These are phyloP conservation scores for Actinia equina DNA, from an alignment of 64 coral and sea anemone genomes.

Conservation along the genomic window DNA sequence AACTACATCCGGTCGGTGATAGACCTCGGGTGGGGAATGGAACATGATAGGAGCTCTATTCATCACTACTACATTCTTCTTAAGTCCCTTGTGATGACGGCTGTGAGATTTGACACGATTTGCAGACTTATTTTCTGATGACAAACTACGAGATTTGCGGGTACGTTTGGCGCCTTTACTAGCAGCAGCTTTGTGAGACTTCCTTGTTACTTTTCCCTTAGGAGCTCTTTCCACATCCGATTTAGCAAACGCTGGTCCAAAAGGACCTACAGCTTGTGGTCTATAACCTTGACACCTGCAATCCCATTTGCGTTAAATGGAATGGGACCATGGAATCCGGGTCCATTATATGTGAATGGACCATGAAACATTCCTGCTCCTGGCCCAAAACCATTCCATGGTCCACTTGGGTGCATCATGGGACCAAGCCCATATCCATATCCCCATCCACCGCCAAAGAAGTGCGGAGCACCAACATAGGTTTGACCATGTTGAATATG, in stretches of 20 bases:
- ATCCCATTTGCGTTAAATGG: neutral
- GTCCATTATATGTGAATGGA: neutral
- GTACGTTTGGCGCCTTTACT: neutral
- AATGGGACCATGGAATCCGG: neutral
- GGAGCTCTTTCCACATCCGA: constrained; percentile 44
- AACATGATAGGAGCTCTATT: constrained; percentile 74
- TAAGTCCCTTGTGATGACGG: constrained; percentile 42
- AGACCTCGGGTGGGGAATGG: constrained; percentile 93
- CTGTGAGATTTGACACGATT: neutral
- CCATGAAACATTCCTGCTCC: neutral
- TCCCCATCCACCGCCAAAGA: constrained; percentile 51
- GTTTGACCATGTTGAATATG: constrained; percentile 42
- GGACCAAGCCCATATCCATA: constrained; percentile 11
- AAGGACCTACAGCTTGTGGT: neutral
- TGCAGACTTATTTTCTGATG: neutral
- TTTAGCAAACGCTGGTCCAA: constrained; percentile 53
- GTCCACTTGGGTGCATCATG: neutral
- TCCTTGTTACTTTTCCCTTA: neutral
- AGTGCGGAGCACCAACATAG: constrained; percentile 68
- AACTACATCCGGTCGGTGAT: constrained; percentile 84
- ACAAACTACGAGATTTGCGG: neutral
- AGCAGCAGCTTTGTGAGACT: neutral
- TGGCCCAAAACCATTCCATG: neutral
- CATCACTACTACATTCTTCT: constrained; percentile 79
- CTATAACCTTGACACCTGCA: neutral